Evolutionary conservation across 1,140 invertebrate species (phyloP), one percentile per base, ranked within the genome.

Genomic region (Lepidurus couesii): DNA sequence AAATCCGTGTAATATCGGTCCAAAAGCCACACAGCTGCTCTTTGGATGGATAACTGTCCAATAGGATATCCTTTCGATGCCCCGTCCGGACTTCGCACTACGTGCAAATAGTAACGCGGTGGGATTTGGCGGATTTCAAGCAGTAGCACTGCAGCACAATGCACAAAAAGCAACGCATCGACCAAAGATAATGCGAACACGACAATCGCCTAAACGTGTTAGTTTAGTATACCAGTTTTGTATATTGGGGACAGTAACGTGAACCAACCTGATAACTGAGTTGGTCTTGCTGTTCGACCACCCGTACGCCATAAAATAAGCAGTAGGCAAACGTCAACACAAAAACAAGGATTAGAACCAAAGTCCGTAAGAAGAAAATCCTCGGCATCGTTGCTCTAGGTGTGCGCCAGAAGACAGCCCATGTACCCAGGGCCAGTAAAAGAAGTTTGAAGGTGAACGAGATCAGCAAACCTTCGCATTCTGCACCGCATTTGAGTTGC

Each of bases 1-100:
- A 99, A 99, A 84, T 98, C 95, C 1, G 93, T 92, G 82, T 98
- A 98, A 85, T 99, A 99, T 79, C 92, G 92, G 85, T 98, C 94
- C 44, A 99, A 86, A 10, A 98, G 90, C 91, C 93, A 96, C 0
- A 96, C 92, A 0, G 97, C 96, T 3, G 97, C 95, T 82, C 96
- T 87, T 85, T 99, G 98, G 81, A 99, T 96, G 81, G 95, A 96
- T 77, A 98, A 86, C 83, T 96, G 91, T 76, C 77, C 78, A 44
- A 79, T 76, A 4, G 80, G 74, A 21, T 79, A 80, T 2, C 82
- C 80, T 34, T 80, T 81, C 43, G 84, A 85, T 47, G 88, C 91
- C 1, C 97, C 98, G 84, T 99, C 97, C 0, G 98, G 97, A 74
- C 95, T 97, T 81, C 98, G 88, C 1, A 97, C 92, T 53, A 95